Evolutionary conservation across 2,797 vertebrate genomes (phyloP).

Genomic region (Furcifer pardalis): DNA sequence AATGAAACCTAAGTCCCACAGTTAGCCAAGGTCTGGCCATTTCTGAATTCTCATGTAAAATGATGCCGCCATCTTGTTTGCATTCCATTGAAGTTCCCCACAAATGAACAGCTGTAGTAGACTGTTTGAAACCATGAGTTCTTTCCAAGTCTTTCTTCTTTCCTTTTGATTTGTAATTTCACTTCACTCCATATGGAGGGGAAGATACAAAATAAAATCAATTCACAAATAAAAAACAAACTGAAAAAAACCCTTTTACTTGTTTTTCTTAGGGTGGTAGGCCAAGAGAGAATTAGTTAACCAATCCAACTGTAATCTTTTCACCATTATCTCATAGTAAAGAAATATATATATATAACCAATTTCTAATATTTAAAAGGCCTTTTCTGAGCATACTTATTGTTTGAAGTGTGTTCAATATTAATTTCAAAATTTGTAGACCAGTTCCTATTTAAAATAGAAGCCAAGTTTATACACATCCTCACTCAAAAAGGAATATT

Average conservation of each 20-base stretch:
- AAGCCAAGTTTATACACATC: background rate
- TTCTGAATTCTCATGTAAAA: conserved; percentile 64
- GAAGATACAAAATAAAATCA: conserved; percentile 26
- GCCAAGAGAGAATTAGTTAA: too few species aligned
- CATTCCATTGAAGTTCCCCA: conserved; percentile 75
- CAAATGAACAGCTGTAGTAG: conserved; percentile 76
- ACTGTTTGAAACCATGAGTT: conserved; percentile 65
- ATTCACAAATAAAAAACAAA: conserved; percentile 41
- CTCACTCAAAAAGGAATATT: too few species aligned
- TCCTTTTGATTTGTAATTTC: conserved; percentile 60
- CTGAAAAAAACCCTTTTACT: conserved; percentile 46
- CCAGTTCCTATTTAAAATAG: background rate
- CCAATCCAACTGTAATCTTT: background rate
- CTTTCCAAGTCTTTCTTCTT: conserved; percentile 75
- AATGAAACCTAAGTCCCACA: conserved; percentile 57
- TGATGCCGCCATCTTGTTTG: conserved; percentile 69
- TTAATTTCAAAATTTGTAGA: background rate
- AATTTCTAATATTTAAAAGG: background rate
- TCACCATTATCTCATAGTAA: background rate
- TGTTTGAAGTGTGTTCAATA: background rate
- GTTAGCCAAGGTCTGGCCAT: conserved; percentile 69
- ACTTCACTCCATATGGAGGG: conserved; percentile 61
- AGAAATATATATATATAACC: background rate
- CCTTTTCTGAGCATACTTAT: background rate
- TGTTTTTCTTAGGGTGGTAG: background rate